A percentile compares a stretch with the other conserved stretches of the same genome.
Conservation (phyloP, 2,113 vertebrate genomes). For the Onychorhynchus coronatus region DNA sequence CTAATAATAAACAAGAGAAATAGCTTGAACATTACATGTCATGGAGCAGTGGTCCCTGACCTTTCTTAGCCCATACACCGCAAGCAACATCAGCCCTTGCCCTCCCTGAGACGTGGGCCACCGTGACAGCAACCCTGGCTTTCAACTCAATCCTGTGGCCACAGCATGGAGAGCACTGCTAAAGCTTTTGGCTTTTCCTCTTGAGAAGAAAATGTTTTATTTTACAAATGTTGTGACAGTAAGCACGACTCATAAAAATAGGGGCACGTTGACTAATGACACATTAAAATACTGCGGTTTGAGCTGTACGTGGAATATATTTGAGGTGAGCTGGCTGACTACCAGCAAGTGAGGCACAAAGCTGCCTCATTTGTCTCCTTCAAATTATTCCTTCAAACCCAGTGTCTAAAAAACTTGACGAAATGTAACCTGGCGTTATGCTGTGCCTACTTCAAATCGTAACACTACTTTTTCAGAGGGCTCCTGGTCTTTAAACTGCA, state of each 20-base stretch:
- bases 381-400: background rate
- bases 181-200: background rate
- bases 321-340: background rate
- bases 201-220: background rate
- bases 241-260: background rate
- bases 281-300: background rate
- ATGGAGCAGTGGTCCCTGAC: background rate
- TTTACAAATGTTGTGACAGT: background rate
- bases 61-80: background rate
- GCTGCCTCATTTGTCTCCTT: background rate
- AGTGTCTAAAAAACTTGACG: background rate
- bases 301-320: background rate
- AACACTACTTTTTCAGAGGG: background rate
- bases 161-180: background rate
- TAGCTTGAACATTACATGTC: background rate
- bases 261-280: background rate
- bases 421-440: background rate
- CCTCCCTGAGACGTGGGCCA: background rate
- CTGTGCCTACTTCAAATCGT: background rate
- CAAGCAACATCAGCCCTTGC: background rate
- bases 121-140: background rate
- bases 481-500: background rate
- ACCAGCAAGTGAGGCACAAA: background rate
- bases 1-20: background rate
- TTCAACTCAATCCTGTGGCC: rapidly evolving